Base-by-base conservation (phyloP, 2,113 vertebrate species). In the Asarcornis scutulata region DNA sequence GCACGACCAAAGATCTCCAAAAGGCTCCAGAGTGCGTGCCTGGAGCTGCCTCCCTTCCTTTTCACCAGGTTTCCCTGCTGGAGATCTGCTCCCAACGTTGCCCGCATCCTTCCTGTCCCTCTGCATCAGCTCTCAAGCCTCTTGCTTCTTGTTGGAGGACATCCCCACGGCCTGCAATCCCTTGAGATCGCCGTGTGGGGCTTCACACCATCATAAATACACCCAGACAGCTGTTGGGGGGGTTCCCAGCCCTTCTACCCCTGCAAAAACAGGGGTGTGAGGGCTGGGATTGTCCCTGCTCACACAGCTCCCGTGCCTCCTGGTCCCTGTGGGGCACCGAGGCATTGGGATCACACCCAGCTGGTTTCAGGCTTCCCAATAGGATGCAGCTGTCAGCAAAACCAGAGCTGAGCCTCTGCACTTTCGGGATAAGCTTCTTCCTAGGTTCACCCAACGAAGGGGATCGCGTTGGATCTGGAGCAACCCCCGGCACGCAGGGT, bases 1-100 rank as follows among this genome's bases (percentile, higher is more conserved):
- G 55, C 36, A 4, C 14, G 74, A 90, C 96, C 94, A 95, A 96
- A 95, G 95, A 96, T 87, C 74, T 92, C 82, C 0, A 0, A 34
- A 74, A 77, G 48, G 48, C 0, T 0, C 0, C 48, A 69, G 52
- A 40, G 8, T 17, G 34, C 14, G 3, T 0, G 22, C 60, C 55
- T 38, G 31, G 86, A 92, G 88, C 64, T 53, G 59, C 20, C 14
- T 89, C 81, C 15, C 0, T 48, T 50, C 25, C 29, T 83, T 38
- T 34, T 31, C 68, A 74, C 31, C 55, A 63, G 59, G 42, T 17
- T 7, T 16, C 50, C 52, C 66, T 32, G n/a, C 55, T 91, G 20
- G 77, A 86, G 40, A 32, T 25, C 59, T 59, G 31, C 22, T 77
- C 18, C 3, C 48, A 10, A 7, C 6, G 9, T 7, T 69, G n/a